A percentile compares a stretch with the other conserved stretches of the same genome.
phyloP scores from a whole-genome alignment of 2,888 invertebrate species.

The Diogma glabrata region DNA sequence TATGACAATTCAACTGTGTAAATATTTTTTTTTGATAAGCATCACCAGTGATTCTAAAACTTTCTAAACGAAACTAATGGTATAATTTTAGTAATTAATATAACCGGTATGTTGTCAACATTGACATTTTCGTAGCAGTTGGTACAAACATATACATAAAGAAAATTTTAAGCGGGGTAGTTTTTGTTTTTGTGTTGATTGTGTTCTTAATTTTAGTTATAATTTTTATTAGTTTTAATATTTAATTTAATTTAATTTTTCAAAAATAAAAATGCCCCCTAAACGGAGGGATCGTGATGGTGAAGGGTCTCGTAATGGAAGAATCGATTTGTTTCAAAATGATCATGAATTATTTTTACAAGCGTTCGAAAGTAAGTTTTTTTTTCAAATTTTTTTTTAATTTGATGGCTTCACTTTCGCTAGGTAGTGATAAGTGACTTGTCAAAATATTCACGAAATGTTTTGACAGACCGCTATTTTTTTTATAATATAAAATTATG shows the following conservation, averaged over 20 bases:
- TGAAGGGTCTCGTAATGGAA: conserved; percentile 17
- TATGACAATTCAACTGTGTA: not conserved
- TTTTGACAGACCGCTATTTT: no score
- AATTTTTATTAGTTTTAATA: conserved; percentile 4
- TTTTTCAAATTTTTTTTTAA: conserved; percentile 1
- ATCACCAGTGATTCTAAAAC: no score
- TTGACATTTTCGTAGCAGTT: no score
- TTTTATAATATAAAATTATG: no score
- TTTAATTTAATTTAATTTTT: conserved; percentile 6
- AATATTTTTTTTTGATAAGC: not conserved
- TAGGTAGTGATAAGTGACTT: no score
- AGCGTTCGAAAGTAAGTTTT: conserved; percentile 92
- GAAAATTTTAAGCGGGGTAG: conserved; percentile 6
- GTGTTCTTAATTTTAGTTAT: not conserved
- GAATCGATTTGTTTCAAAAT: conserved; percentile 10
- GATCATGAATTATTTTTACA: conserved; percentile 93
- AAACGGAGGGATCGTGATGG: conserved; percentile 33
- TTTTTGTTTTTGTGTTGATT: not conserved
- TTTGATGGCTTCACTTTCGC: conserved; percentile 7
- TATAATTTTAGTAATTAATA: no score
- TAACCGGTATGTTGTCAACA: no score
- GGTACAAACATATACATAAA: no score
- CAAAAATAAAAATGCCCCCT: conserved; percentile 24
- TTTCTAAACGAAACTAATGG: no score
- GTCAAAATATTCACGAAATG: no score